Conservation (phyloP, 53 echinoderm and acorn worm species). For the Luidia sarsii region DNA sequence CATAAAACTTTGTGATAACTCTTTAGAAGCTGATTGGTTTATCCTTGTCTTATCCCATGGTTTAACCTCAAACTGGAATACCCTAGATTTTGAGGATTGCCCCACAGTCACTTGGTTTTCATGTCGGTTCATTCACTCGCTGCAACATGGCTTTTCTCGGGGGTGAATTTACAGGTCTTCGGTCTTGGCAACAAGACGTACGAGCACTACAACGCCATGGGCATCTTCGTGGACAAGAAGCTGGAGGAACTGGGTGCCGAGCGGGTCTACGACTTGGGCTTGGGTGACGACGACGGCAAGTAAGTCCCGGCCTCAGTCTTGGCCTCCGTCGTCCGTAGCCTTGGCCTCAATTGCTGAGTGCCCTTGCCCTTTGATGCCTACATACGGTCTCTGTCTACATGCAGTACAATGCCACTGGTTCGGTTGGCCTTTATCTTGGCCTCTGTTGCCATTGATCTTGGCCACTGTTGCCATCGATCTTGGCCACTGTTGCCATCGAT, state of each 20-base stretch:
- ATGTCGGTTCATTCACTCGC: too few species aligned
- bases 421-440: neutral
- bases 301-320: too few species aligned
- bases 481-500: too few species aligned
- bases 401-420: neutral
- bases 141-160: too few species aligned
- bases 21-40: too few species aligned
- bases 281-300: constrained; percentile 98
- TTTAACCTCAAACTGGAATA: too few species aligned
- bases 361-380: neutral
- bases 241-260: constrained; percentile 87
- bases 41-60: too few species aligned
- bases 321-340: too few species aligned
- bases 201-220: constrained; percentile 99
- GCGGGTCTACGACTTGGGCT: constrained; percentile 84
- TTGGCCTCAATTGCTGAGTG: too few species aligned
- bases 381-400: neutral
- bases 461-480: neutral
- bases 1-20: too few species aligned
- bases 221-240: constrained; percentile 84
- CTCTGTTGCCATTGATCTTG: neutral
- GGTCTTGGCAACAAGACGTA: constrained; percentile 97
- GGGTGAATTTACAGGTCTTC: constrained; percentile 93
- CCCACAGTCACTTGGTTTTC: too few species aligned
- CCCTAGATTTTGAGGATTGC: too few species aligned